Conservation (phyloP, 2,888 invertebrate species). For the Pterostichus niger region DNA sequence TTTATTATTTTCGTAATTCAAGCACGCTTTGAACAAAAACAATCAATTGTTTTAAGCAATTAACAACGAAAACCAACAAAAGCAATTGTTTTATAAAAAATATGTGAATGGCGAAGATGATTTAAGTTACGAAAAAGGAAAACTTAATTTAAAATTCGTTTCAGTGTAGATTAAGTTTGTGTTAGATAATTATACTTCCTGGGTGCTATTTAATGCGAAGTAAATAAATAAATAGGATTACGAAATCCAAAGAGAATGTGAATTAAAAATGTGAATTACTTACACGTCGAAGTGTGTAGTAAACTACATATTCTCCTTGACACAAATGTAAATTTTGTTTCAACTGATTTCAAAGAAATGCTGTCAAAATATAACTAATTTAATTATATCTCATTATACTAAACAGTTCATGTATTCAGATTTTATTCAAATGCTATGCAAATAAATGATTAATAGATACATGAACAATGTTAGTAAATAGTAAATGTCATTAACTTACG, state of each 20-base stretch:
- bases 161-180: constrained; percentile 21
- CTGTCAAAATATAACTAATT: constrained; percentile 33
- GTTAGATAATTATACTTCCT: constrained; percentile 33
- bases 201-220: background rate
- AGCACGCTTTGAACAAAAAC: constrained; percentile 27
- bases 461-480: background rate
- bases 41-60: constrained; percentile 21
- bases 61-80: constrained; percentile 3
- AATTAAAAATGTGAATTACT: constrained; percentile 15
- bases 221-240: constrained; percentile 17
- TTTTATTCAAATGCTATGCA: constrained; percentile 22
- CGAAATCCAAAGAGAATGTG: constrained; percentile 19
- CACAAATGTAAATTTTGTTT: constrained; percentile 41
- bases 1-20: constrained; percentile 25
- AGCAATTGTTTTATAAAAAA: constrained; percentile 17
- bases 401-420: background rate
- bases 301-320: constrained; percentile 30
- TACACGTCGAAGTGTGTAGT: constrained; percentile 17
- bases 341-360: constrained; percentile 9
- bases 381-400: background rate
- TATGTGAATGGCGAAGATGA: constrained; percentile 27
- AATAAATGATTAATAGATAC: constrained; percentile 5
- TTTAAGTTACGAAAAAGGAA: constrained; percentile 6
- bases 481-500: constrained; percentile 26
- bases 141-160: constrained; percentile 36